A percentile compares a stretch with the other conserved stretches of the same genome.
These are phyloP conservation scores for Stenopsyche tienmushanensis DNA, from an alignment of 1,140 invertebrate genomes.

Conservation along the genomic window DNA sequence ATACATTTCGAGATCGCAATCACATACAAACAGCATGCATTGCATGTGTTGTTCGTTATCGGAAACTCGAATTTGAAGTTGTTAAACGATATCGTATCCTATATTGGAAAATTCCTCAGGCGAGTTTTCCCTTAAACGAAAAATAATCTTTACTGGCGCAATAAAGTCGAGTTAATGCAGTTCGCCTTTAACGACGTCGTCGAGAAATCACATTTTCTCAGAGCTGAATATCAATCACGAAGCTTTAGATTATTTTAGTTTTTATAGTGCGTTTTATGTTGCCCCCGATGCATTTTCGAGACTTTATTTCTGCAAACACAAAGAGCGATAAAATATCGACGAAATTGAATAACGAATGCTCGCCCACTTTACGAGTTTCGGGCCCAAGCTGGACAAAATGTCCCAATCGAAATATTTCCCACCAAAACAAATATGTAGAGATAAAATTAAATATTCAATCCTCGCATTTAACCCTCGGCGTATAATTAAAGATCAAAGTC, in stretches of 20 bases:
- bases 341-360: constrained; percentile 16
- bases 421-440: no score
- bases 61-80: no score
- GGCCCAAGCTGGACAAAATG: no score
- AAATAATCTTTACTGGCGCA: constrained; percentile 3
- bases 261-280: constrained; percentile 20
- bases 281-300: not conserved
- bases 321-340: constrained; percentile 16
- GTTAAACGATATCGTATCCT: no score
- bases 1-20: no score
- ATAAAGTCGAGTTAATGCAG: not conserved
- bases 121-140: not conserved
- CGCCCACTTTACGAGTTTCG: not conserved
- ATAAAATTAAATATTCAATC: no score
- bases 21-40: no score
- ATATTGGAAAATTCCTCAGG: not conserved
- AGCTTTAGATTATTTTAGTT: constrained; percentile 18
- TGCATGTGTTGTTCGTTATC: no score
- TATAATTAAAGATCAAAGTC: no score
- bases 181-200: not conserved
- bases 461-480: no score
- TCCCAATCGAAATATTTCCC: no score
- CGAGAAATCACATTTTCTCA: not conserved
- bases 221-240: not conserved
- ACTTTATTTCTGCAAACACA: constrained; percentile 3